These are phyloP conservation scores for Hirtodrosophila alboralis DNA, from an alignment of 2,888 invertebrate genomes.

Conservation along the genomic window DNA sequence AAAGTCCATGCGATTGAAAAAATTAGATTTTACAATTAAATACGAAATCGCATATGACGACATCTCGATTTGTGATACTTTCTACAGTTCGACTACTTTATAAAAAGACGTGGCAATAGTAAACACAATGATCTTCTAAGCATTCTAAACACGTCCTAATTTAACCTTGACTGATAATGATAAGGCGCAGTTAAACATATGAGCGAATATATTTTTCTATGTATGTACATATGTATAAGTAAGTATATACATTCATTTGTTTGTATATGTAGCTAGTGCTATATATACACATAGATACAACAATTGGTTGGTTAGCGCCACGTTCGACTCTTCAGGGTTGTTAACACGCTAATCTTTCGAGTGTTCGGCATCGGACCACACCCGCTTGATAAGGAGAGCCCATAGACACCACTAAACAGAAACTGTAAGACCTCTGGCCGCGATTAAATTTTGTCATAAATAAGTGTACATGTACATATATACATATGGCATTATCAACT, in stretches of 20 bases:
- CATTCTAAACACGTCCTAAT: not conserved
- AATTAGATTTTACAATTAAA: too few relatives aligned
- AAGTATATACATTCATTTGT: conserved; percentile 1
- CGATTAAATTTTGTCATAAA: conserved; percentile 51
- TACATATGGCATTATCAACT: not conserved
- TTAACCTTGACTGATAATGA: conserved; percentile 58
- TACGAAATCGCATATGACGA: too few relatives aligned
- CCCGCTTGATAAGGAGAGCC: conserved; percentile 41
- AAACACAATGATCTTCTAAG: conserved; percentile 1
- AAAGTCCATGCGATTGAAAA: too few relatives aligned
- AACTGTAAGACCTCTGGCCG: conserved; percentile 22
- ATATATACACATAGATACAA: conserved; percentile 47
- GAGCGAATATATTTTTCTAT: conserved; percentile 3
- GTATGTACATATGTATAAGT: conserved; percentile 3
- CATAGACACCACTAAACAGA: not conserved
- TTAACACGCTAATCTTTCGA: conserved; percentile 40
- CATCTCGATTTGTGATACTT: too few relatives aligned
- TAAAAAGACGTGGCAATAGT: not conserved
- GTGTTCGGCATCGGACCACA: conserved; percentile 38
- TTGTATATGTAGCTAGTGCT: conserved; percentile 13
- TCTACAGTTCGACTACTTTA: too few relatives aligned
- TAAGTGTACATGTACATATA: conserved; percentile 3
- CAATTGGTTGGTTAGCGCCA: conserved; percentile 44
- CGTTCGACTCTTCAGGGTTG: conserved; percentile 14
- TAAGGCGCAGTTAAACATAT: conserved; percentile 21